Conservation (phyloP, 1,140 invertebrate genomes). For the Varroa destructor region DNA sequence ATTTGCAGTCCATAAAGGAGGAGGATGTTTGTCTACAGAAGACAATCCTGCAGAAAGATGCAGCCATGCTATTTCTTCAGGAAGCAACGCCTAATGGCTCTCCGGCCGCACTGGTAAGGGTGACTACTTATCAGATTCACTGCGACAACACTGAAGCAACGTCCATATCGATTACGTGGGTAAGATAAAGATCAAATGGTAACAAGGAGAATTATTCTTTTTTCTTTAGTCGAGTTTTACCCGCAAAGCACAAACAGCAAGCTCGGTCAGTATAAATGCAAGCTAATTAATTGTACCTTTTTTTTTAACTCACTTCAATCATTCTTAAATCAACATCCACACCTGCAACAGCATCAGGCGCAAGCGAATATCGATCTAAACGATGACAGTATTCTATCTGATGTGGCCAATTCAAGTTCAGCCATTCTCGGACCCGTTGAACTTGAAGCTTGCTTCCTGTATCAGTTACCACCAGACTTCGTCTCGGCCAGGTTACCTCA, state of each 20-base stretch:
- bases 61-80: conserved; percentile 23
- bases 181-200: background rate
- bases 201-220: background rate
- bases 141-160: background rate
- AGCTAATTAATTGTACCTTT: no score
- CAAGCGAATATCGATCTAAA: background rate
- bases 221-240: background rate
- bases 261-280: background rate
- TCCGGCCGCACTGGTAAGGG: background rate
- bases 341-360: background rate
- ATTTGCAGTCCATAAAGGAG: conserved; percentile 20
- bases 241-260: background rate
- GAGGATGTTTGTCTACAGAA: conserved; percentile 18
- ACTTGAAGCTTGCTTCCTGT: conserved; percentile 12
- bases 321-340: background rate
- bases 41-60: conserved; percentile 26
- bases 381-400: background rate
- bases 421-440: no score
- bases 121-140: background rate
- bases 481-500: background rate
- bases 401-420: no score
- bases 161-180: background rate
- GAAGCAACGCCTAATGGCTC: background rate
- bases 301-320: background rate
- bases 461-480: conserved; percentile 17